A percentile compares a stretch with the other conserved stretches of the same genome.
These are phyloP conservation scores for Melinopterus prodromus DNA, from an alignment of 2,888 invertebrate species.

Conservation along the genomic window DNA sequence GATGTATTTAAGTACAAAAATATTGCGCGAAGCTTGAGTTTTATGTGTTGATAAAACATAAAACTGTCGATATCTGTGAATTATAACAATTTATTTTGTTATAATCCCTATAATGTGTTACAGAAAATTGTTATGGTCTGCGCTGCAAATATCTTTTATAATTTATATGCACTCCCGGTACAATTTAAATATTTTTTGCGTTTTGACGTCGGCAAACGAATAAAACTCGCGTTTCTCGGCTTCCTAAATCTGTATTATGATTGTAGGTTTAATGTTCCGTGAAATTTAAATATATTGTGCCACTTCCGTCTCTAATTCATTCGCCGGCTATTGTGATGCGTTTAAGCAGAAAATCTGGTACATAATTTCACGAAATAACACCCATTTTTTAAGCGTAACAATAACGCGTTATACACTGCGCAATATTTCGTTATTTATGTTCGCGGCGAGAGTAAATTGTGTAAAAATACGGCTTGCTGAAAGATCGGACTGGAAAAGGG, in stretches of 20 bases:
- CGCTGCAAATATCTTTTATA: too few species aligned
- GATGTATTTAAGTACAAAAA: background rate
- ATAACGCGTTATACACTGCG: background rate
- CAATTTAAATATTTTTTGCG: background rate
- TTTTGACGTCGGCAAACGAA: background rate
- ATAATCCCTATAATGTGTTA: too few species aligned
- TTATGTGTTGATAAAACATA: background rate
- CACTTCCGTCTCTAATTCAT: background rate
- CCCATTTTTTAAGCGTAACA: background rate
- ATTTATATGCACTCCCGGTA: too few species aligned
- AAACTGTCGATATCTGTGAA: too few species aligned
- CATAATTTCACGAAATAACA: conserved; percentile 4
- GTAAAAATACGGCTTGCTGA: background rate
- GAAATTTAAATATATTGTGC: background rate
- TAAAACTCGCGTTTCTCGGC: background rate
- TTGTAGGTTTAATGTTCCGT: background rate
- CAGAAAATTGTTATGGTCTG: too few species aligned
- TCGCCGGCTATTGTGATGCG: background rate
- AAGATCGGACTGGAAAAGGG: background rate
- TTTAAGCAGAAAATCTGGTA: background rate
- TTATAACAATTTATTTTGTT: too few species aligned
- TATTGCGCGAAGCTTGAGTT: background rate
- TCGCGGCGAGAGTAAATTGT: background rate
- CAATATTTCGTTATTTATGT: background rate
- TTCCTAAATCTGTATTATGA: background rate